A percentile compares a stretch with the other conserved stretches of the same genome.
Conservation (phyloP, 1,140 invertebrate genomes). For the Drosophila nikananu region DNA sequence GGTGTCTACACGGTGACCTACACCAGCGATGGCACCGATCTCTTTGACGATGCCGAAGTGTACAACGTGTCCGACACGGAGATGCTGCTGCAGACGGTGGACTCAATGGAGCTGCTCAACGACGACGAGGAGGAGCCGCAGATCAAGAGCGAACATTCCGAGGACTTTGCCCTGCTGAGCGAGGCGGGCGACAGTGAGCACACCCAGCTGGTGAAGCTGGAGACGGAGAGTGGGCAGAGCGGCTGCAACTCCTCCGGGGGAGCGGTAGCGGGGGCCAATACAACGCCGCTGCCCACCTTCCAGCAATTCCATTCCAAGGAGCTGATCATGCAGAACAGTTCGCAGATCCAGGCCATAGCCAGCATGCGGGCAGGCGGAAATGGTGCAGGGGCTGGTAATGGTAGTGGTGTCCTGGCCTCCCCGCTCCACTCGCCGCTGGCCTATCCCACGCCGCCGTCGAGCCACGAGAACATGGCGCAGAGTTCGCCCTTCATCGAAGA, state of each 20-base stretch:
- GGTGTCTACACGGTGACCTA: conserved; percentile 84
- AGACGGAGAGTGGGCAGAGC: conserved; percentile 40
- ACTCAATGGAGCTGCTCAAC: conserved; percentile 89
- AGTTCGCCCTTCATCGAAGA: conserved; percentile 85
- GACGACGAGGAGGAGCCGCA: conserved; percentile 88
- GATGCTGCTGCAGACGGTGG: conserved; percentile 89
- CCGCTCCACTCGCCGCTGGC: conserved; percentile 90
- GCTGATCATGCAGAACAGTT: conserved; percentile 84
- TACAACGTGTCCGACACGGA: conserved; percentile 90
- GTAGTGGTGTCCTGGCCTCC: conserved; percentile 86
- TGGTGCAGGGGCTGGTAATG: conserved; percentile 29
- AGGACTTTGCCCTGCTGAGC: conserved; percentile 73
- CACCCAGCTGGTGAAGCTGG: conserved; percentile 66
- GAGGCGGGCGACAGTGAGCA: conserved; percentile 56
- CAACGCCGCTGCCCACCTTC: conserved; percentile 92
- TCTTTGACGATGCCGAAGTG: conserved; percentile 87
- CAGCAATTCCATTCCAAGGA: conserved; percentile 90
- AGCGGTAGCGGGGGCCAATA: conserved; percentile 68
- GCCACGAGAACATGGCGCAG: conserved; percentile 89
- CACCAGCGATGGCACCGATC: conserved; percentile 69
- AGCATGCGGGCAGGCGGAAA: conserved; percentile 63
- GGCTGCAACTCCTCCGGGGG: conserved; percentile 11
- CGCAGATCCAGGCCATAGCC: conserved; percentile 85
- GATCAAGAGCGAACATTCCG: conserved; percentile 87
- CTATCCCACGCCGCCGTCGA: conserved; percentile 93